Conservation (phyloP, 2,113 vertebrate genomes). For the Odontophorus gujanensis region DNA sequence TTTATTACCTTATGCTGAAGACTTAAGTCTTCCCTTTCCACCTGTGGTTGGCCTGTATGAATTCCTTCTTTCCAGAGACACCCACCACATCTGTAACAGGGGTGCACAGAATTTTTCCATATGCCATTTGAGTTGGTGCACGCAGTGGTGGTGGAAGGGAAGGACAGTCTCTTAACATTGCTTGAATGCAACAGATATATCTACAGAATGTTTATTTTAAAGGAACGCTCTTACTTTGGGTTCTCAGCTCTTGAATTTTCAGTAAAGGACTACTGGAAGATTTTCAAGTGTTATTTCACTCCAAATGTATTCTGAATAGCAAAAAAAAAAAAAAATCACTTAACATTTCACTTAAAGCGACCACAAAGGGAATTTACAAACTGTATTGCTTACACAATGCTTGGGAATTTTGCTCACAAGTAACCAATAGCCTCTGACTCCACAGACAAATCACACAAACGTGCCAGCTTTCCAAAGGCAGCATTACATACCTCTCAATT, state of each 20-base stretch:
- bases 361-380: neutral
- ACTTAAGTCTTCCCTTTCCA: neutral
- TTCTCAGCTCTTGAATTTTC: neutral
- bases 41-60: neutral
- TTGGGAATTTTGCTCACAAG: neutral
- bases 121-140: neutral
- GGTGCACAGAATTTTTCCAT: accelerated
- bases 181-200: neutral
- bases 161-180: neutral
- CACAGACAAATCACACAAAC: neutral
- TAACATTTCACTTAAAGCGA: neutral
- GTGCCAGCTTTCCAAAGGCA: neutral
- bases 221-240: neutral
- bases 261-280: neutral
- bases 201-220: neutral
- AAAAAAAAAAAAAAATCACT: neutral
- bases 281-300: neutral
- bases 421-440: neutral
- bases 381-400: neutral
- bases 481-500: neutral
- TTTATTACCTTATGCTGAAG: neutral
- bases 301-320: neutral
- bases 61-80: neutral
- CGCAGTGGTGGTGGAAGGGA: accelerated
- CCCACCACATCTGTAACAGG: neutral